Conservation (phyloP, 1,140 invertebrate species). For the Magallana angulata region DNA sequence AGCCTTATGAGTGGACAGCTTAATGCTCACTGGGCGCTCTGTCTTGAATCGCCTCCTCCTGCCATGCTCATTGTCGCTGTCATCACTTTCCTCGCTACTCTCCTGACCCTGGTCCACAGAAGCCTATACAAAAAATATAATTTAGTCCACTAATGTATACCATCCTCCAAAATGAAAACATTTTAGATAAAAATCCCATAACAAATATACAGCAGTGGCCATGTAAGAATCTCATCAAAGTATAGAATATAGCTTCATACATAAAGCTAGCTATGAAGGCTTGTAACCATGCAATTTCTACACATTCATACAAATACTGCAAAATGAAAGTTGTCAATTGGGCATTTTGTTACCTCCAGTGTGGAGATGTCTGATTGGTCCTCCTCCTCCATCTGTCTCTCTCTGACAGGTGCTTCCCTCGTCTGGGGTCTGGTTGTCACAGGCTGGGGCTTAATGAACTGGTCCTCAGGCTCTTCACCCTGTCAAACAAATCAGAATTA, state of each 20-base stretch:
- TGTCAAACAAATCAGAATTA: not conserved
- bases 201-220: no score
- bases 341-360: not conserved
- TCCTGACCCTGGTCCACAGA: not conserved
- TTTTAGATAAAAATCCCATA: no score
- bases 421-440: not conserved
- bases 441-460: not conserved
- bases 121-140: not conserved
- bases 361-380: conserved; percentile 4
- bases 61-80: not conserved
- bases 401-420: not conserved
- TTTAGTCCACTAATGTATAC: no score
- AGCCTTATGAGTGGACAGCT: conserved; percentile 4
- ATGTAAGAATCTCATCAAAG: no score
- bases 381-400: not conserved
- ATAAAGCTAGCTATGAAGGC: no score
- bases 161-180: no score
- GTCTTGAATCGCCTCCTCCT: conserved; percentile 1
- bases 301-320: no score
- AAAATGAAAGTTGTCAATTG: no score
- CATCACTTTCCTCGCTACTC: conserved; percentile 28
- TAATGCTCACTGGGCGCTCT: not conserved
- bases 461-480: not conserved
- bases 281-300: no score
- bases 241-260: no score